Base-by-base conservation (phyloP, 1,140 invertebrate genomes). In the Tetranychus cinnabarinus region DNA sequence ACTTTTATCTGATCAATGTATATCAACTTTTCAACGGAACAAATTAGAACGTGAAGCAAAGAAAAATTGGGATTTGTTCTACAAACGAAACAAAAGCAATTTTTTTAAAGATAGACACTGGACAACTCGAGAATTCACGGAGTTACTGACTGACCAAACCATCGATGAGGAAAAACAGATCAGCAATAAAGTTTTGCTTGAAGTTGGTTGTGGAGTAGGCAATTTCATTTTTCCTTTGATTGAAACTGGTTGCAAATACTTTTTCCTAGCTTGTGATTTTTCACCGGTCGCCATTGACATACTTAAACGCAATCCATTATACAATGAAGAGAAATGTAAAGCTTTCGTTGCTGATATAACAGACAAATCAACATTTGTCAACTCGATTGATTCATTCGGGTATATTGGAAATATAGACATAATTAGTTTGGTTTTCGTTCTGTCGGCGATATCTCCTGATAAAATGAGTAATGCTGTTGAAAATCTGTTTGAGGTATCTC, bases 21-120 rank as follows among this genome's bases (percentile, higher is more conserved):
- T 63, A 7, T 42, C 58, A 0, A 77, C 81, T 64, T 86, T 84
- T 72, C 85, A 85, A 69, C 86, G 86, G 39, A 74, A 77, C 5
- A 82, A 86, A 71, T 68, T 97, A 33, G 91, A 97, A 74, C 74
- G 71, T 56, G 81, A 97, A 67, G 86, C 90, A 0, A 82, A 83
- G 68, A 85, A 87, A 65, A 82, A 97, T 71, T 99, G 95, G 95
- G 93, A 98, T 74, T 75, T 92, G 56, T 99, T 99, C 74, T 99
- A 99, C 70, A 95, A 97, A 73, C 75, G 89, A 63, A 91, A 92
- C 70, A 82, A 85, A 66, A 83, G 79, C 0, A 77, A 82, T 66
- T 98, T 98, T 70, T 99, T 97, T 70, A 91, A 91, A 74, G 91
- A 97, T 74, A 78, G 95, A 31, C 88, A 97, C 71, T 98, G 95